Percentiles rank a stretch among this genome's conserved stretches.
These are phyloP conservation scores for Periplaneta americana DNA, from an alignment of 1,140 invertebrate genomes.

Conservation along the genomic window DNA sequence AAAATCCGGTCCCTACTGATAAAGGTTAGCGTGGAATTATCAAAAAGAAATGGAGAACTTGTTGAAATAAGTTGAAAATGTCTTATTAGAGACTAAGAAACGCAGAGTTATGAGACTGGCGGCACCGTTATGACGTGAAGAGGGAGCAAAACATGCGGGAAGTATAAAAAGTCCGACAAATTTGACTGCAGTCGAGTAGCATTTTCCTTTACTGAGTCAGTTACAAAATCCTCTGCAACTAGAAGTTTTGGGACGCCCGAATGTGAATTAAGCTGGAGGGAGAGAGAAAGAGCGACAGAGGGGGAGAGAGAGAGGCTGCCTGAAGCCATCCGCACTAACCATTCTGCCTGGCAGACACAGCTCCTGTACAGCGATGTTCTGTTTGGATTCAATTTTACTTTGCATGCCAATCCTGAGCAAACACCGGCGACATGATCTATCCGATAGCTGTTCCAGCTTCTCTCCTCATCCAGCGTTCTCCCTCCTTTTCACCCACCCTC, in stretches of 20 bases:
- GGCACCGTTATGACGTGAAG: too few species aligned
- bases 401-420: slow-evolving; percentile 6
- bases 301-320: neutral
- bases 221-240: neutral
- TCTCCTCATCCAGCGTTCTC: too few species aligned
- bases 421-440: neutral
- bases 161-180: too few species aligned
- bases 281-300: neutral
- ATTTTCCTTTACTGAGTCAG: neutral
- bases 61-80: too few species aligned
- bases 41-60: too few species aligned
- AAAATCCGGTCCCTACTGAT: too few species aligned
- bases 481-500: too few species aligned
- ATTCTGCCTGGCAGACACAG: neutral
- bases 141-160: too few species aligned
- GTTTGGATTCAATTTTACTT: slow-evolving; percentile 8
- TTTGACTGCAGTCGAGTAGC: too few species aligned
- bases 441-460: neutral
- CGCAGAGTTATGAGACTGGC: too few species aligned
- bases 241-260: neutral
- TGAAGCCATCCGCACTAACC: neutral
- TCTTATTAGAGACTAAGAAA: too few species aligned
- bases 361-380: neutral
- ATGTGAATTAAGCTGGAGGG: neutral
- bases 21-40: too few species aligned